Evolutionary conservation across 2,888 invertebrate species (phyloP).

Genomic region (Xestia sexstrigata): DNA sequence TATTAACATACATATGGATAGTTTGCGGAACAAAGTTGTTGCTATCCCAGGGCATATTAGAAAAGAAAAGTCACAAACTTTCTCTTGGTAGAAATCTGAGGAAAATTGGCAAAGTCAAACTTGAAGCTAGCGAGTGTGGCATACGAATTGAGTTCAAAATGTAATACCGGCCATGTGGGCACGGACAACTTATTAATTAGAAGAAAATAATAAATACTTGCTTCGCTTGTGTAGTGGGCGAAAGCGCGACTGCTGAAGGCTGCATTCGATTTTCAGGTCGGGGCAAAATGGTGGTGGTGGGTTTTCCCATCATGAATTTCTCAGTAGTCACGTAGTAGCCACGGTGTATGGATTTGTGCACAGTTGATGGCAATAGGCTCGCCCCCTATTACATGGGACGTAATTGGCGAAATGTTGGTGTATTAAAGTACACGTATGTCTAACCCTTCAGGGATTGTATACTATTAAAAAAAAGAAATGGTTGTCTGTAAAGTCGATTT

Average conservation of each 20-base stretch:
- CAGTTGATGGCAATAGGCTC: background rate
- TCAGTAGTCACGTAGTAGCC: background rate
- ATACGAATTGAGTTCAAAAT: constrained; percentile 65
- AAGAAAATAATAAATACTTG: background rate
- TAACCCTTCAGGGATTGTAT: no score
- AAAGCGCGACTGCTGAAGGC: background rate
- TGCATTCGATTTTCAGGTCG: background rate
- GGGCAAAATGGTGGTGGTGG: background rate
- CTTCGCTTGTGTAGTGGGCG: background rate
- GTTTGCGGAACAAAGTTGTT: constrained; percentile 53
- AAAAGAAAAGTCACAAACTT: constrained; percentile 69
- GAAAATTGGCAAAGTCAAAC: constrained; percentile 67
- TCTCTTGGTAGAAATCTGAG: constrained; percentile 62
- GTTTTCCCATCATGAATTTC: background rate
- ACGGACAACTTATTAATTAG: constrained; percentile 54
- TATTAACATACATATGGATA: constrained; percentile 22
- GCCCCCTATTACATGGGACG: background rate
- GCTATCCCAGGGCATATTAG: constrained; percentile 63
- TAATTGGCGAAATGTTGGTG: no score
- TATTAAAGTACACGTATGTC: no score
- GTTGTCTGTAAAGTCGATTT: no score
- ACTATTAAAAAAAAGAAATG: no score
- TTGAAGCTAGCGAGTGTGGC: constrained; percentile 51
- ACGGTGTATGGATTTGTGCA: background rate
- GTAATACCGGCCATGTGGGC: constrained; percentile 35